phyloP scores from a whole-genome alignment of 2,888 invertebrate species.

The Catocala nupta region DNA sequence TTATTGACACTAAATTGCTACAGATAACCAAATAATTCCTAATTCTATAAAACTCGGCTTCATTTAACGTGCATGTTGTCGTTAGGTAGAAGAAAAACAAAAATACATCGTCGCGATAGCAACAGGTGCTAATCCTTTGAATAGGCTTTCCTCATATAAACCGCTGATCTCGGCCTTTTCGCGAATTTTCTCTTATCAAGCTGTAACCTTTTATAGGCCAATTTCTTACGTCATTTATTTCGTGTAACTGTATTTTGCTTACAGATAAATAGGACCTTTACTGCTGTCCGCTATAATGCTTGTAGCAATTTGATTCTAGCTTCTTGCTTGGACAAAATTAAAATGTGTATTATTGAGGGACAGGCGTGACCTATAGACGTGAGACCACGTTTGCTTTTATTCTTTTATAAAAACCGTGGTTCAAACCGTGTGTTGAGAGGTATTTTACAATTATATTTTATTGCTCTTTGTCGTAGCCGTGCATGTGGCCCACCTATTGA shows the following conservation, averaged over 20 bases:
- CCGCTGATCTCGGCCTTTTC: slow-evolving; percentile 22
- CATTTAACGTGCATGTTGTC: slow-evolving; percentile 15
- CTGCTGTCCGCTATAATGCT: background rate
- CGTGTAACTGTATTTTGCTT: slow-evolving; percentile 17
- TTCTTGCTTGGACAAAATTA: too few relatives aligned
- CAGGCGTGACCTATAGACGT: too few relatives aligned
- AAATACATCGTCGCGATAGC: slow-evolving; percentile 19
- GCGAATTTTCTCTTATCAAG: slow-evolving; percentile 38
- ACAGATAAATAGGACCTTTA: slow-evolving; percentile 26
- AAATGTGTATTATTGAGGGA: too few relatives aligned
- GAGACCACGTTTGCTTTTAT: too few relatives aligned
- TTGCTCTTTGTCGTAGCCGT: too few relatives aligned
- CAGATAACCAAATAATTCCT: background rate
- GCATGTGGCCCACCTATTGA: too few relatives aligned
- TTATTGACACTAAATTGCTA: too few relatives aligned
- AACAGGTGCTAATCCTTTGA: slow-evolving; percentile 44
- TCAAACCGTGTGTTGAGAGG: too few relatives aligned
- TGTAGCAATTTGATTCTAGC: background rate
- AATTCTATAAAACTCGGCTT: slow-evolving; percentile 14
- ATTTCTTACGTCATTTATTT: slow-evolving; percentile 37
- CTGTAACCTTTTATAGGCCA: slow-evolving; percentile 39
- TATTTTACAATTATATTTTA: too few relatives aligned
- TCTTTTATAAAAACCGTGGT: too few relatives aligned
- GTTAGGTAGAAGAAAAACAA: slow-evolving; percentile 9
- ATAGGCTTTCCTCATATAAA: slow-evolving; percentile 23